These are phyloP conservation scores for Fregetta grallaria DNA, from an alignment of 2,113 vertebrate genomes.

Conservation along the genomic window DNA sequence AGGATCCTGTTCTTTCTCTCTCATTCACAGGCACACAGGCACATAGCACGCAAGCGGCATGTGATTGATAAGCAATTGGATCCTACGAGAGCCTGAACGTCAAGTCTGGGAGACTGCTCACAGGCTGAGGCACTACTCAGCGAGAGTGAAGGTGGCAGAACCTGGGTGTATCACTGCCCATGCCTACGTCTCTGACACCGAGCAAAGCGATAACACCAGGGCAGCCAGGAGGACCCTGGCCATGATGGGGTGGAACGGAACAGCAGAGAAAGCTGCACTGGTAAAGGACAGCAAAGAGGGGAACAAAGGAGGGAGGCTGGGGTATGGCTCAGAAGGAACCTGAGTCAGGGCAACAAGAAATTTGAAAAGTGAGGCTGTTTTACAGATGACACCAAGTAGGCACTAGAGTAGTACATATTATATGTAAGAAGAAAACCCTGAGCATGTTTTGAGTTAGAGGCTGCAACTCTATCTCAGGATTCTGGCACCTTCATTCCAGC, in stretches of 20 bases:
- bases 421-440: not conserved
- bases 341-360: not conserved
- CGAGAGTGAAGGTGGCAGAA: rapidly evolving
- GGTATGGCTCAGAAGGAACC: not conserved
- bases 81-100: not conserved
- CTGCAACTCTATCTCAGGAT: not conserved
- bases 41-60: not conserved
- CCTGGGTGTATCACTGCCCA: rapidly evolving
- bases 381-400: not conserved
- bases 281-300: not conserved
- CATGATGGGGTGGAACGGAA: not conserved
- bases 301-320: not conserved
- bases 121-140: not conserved
- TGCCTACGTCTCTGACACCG: rapidly evolving
- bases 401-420: not conserved
- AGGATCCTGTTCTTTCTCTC: not conserved
- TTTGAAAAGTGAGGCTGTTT: not conserved
- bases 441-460: not conserved
- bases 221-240: not conserved
- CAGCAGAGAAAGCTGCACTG: not conserved
- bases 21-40: not conserved
- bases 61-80: not conserved
- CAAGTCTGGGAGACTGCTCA: not conserved
- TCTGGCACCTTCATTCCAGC: not conserved
- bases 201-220: rapidly evolving